phyloP scores from a whole-genome alignment of 2,797 vertebrate genomes.

The Gymnothorax reevesii region DNA sequence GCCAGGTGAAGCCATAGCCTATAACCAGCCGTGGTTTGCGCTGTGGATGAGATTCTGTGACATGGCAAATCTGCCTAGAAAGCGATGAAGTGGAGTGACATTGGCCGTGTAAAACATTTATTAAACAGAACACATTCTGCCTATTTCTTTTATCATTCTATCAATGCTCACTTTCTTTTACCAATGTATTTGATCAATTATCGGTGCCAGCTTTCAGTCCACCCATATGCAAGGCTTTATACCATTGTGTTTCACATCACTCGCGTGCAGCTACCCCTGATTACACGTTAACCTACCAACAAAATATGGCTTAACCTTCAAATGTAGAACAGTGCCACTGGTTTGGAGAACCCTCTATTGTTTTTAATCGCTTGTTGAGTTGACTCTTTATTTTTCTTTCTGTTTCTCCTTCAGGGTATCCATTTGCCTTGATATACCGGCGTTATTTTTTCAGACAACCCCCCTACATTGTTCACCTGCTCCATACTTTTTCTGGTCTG shows the following conservation, averaged over 20 bases:
- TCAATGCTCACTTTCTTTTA: not conserved
- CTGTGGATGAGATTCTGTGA: too few relatives aligned
- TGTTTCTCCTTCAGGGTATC: conserved; percentile 79
- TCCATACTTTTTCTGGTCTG: conserved; percentile 85
- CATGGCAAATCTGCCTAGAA: too few relatives aligned
- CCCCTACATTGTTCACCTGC: conserved; percentile 85
- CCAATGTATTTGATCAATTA: not conserved
- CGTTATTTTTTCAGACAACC: conserved; percentile 86
- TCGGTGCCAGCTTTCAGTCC: not conserved
- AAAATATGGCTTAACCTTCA: not conserved
- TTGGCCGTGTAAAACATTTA: too few relatives aligned
- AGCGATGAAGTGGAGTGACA: too few relatives aligned
- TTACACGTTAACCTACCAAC: not conserved
- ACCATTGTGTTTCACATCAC: not conserved
- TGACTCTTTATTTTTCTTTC: conserved; percentile 29
- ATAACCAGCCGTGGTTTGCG: too few relatives aligned
- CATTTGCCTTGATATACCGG: conserved; percentile 89
- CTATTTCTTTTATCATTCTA: too few relatives aligned
- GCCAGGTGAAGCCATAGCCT: too few relatives aligned
- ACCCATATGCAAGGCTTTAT: not conserved
- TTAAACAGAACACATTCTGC: too few relatives aligned
- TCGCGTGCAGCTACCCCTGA: not conserved
- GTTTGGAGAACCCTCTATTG: not conserved
- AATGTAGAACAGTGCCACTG: not conserved
- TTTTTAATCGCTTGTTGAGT: not conserved